A percentile compares a stretch with the other conserved stretches of the same genome.
phyloP scores from a whole-genome alignment of 2,888 invertebrate genomes.

The Drosophila peninsularis region DNA sequence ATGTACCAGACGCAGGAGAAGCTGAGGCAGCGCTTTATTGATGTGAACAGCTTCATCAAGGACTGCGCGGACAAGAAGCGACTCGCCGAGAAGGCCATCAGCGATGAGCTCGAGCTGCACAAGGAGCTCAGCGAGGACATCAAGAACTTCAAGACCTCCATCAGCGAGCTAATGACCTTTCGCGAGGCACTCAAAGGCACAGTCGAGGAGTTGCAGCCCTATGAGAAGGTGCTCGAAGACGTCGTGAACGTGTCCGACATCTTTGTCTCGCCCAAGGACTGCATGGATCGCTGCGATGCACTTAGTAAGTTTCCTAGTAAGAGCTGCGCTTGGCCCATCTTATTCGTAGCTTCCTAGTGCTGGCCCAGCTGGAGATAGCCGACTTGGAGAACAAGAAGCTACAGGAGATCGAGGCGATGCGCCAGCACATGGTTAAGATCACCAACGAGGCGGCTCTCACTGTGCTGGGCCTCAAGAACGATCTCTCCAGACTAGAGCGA shows the following conservation, averaged over 20 bases:
- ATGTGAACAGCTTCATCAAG: constrained; percentile 83
- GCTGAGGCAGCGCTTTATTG: constrained; percentile 82
- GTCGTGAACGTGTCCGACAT: constrained; percentile 80
- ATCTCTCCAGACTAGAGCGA: constrained; percentile 80
- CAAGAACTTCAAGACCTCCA: constrained; percentile 62
- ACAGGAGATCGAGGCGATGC: constrained; percentile 82
- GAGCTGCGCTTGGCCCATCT: background rate
- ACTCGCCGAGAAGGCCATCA: constrained; percentile 77
- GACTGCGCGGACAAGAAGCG: constrained; percentile 82
- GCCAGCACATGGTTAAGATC: constrained; percentile 81
- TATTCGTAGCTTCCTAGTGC: constrained; percentile 66
- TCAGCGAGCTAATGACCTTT: constrained; percentile 75
- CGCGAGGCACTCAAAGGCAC: constrained; percentile 77
- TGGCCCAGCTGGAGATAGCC: constrained; percentile 83
- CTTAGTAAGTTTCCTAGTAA: constrained; percentile 74
- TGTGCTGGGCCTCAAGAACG: constrained; percentile 83
- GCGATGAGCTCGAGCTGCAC: constrained; percentile 71
- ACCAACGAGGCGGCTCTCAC: constrained; percentile 82
- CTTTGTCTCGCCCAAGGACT: constrained; percentile 82
- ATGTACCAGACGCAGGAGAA: constrained; percentile 76
- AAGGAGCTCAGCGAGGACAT: constrained; percentile 72
- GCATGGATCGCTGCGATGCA: constrained; percentile 84
- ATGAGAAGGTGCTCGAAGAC: constrained; percentile 82
- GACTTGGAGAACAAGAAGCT: constrained; percentile 77
- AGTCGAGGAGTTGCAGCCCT: constrained; percentile 81